These are phyloP conservation scores for Grammomys dolichurus DNA, from an alignment of 2,113 vertebrate genomes.

Conservation along the genomic window DNA sequence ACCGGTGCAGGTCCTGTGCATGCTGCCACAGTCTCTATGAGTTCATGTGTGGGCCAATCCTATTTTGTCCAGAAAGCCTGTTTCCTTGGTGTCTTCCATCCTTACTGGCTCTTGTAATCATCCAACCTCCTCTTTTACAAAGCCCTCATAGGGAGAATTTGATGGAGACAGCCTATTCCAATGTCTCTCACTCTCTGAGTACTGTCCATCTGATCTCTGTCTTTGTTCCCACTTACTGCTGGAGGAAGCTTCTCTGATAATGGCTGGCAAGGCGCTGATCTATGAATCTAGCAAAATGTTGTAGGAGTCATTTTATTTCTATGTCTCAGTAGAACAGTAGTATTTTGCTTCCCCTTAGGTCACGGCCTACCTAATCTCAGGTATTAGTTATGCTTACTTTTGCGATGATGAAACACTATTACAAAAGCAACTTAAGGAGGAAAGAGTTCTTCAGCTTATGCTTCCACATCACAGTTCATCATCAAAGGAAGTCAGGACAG, in stretches of 20 bases:
- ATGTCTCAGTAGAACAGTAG: neutral
- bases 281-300: neutral
- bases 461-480: neutral
- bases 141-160: neutral
- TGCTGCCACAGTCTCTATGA: neutral
- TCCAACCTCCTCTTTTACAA: neutral
- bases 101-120: neutral
- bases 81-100: neutral
- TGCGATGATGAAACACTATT: neutral
- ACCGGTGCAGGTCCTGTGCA: neutral
- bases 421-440: neutral
- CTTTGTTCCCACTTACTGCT: neutral
- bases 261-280: neutral
- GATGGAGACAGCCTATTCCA: neutral
- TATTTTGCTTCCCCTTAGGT: neutral
- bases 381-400: neutral
- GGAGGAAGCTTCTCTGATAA: neutral
- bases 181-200: neutral
- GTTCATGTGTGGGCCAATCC: neutral
- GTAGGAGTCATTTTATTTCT: neutral
- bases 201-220: neutral
- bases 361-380: neutral
- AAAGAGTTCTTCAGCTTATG: neutral
- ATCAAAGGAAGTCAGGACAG: neutral
- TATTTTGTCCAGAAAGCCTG: neutral